Evolutionary conservation across 2,113 vertebrate species (phyloP).

Genomic region (Lycocorax pyrrhopterus): DNA sequence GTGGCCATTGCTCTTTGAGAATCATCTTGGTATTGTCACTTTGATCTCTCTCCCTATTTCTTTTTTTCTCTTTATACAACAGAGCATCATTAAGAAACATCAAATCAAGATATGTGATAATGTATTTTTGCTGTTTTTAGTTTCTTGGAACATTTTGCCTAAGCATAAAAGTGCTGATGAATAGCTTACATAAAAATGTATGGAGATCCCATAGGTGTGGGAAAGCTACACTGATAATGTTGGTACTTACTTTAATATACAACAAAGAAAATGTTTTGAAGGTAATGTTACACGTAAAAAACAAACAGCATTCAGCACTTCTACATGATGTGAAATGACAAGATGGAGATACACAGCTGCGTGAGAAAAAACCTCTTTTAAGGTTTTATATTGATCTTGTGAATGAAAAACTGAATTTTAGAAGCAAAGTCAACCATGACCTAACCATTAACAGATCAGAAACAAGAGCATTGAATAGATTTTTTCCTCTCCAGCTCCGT

Average conservation of each 20-base stretch:
- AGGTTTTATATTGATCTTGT: not conserved
- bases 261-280: not conserved
- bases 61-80: not conserved
- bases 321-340: not conserved
- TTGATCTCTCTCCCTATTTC: not conserved
- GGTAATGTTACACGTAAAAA: not conserved
- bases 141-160: not conserved
- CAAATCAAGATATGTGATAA: not conserved
- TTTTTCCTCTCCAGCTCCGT: not conserved
- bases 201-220: not conserved
- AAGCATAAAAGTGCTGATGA: not conserved
- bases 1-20: not conserved
- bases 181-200: not conserved
- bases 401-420: not conserved
- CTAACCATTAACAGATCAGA: not conserved
- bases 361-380: not conserved
- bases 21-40: not conserved
- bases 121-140: not conserved
- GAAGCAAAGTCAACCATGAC: not conserved
- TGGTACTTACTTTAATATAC: not conserved
- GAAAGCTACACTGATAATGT: not conserved
- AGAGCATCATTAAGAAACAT: not conserved
- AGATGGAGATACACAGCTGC: too few species aligned
- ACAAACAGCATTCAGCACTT: not conserved
- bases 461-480: not conserved